Evolutionary conservation across 2,888 invertebrate species (phyloP).

Genomic region (Fragum fragum): DNA sequence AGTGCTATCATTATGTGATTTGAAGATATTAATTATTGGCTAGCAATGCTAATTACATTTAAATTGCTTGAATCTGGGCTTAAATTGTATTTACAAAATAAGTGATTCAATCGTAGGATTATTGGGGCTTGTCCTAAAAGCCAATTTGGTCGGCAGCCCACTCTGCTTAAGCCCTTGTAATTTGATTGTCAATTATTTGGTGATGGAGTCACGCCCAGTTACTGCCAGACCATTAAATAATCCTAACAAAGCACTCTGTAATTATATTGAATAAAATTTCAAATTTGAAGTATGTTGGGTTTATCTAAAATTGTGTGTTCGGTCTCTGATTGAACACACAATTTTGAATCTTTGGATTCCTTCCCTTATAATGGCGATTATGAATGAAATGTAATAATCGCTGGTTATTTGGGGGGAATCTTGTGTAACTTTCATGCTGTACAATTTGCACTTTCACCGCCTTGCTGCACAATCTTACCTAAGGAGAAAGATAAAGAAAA

Average conservation of each 20-base stretch:
- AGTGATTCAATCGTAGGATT: too few relatives aligned
- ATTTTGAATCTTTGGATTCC: not conserved
- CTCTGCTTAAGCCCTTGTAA: slow-evolving; percentile 1
- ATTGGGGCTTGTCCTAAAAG: slow-evolving; percentile 13
- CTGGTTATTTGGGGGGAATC: too few relatives aligned
- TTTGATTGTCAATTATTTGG: slow-evolving; percentile 4
- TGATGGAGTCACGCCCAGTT: slow-evolving; percentile 9
- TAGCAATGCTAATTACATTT: not conserved
- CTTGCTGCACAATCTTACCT: too few relatives aligned
- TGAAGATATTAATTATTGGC: not conserved
- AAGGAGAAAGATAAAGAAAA: too few relatives aligned
- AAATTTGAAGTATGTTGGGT: not conserved
- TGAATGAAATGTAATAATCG: not conserved
- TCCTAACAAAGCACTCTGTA: too few relatives aligned
- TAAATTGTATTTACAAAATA: too few relatives aligned
- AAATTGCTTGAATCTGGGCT: slow-evolving; percentile 16
- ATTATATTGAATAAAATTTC: not conserved
- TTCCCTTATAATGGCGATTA: slow-evolving; percentile 3
- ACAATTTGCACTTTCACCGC: too few relatives aligned
- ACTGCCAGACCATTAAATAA: slow-evolving; percentile 2
- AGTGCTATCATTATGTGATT: not conserved
- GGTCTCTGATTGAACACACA: not conserved
- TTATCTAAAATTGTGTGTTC: slow-evolving; percentile 5
- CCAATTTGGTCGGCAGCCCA: slow-evolving; percentile 12
- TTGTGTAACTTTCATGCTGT: too few relatives aligned